phyloP scores from a whole-genome alignment of 2,797 vertebrate genomes.

The Hoplostethus mediterraneus region DNA sequence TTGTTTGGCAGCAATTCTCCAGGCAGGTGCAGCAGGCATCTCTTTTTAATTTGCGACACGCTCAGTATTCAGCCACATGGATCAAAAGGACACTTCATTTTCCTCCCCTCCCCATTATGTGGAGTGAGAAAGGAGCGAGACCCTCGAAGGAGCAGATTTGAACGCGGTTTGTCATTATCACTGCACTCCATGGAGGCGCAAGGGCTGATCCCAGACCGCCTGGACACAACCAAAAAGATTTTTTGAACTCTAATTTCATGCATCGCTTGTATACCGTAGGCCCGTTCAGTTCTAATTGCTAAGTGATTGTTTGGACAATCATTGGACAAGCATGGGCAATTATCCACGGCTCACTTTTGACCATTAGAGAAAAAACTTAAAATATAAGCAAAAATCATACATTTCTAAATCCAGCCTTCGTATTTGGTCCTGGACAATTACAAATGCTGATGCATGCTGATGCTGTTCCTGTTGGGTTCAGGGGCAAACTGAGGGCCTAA shows the following conservation, averaged over 20 bases:
- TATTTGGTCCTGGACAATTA: constrained; percentile 9
- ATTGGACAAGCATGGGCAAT: too few relatives aligned
- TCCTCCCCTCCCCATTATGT: constrained; percentile 74
- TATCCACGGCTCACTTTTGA: constrained; percentile 36
- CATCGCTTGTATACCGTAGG: constrained; percentile 67
- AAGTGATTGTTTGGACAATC: constrained; percentile 70
- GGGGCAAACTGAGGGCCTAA: constrained; percentile 55
- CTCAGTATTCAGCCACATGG: constrained; percentile 75
- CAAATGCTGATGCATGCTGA: constrained; percentile 54
- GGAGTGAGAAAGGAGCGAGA: constrained; percentile 72
- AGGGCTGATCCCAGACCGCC: constrained; percentile 64
- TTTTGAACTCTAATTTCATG: constrained; percentile 76
- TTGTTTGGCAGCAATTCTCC: constrained; percentile 64
- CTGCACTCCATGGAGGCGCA: constrained; percentile 71
- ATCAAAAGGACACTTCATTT: constrained; percentile 83
- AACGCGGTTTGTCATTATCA: constrained; percentile 82
- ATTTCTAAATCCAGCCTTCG: constrained; percentile 10
- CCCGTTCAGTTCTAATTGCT: constrained; percentile 76
- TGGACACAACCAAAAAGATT: constrained; percentile 69
- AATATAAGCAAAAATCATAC: constrained; percentile 39
- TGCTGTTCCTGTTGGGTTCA: constrained; percentile 36
- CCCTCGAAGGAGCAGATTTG: constrained; percentile 74
- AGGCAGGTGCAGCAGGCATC: constrained; percentile 71
- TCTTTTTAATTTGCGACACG: constrained; percentile 79
- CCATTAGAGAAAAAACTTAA: constrained; percentile 30